Conservation (phyloP, 2,113 vertebrate species). For the Pungitius pungitius region DNA sequence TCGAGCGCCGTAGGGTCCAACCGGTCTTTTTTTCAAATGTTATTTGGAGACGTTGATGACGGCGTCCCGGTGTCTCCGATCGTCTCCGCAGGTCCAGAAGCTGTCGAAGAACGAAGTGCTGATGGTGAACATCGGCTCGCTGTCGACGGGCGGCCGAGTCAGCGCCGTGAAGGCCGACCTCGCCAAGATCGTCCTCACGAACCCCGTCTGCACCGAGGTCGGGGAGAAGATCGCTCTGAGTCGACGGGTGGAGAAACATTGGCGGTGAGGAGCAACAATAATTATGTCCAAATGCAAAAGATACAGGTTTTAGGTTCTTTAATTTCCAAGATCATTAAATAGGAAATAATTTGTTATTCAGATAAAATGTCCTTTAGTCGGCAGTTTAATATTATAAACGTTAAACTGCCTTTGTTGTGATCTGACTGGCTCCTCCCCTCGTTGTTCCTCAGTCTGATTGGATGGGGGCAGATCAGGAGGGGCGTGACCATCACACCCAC, state of each 20-base stretch:
- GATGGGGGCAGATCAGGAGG: constrained; percentile 99
- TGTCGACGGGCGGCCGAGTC: constrained; percentile 96
- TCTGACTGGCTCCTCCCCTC: constrained; percentile 3
- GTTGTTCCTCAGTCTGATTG: constrained; percentile 88
- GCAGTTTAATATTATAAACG: too few relatives aligned
- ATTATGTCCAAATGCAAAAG: too few relatives aligned
- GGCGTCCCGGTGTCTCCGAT: too few relatives aligned
- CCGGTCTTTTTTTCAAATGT: too few relatives aligned
- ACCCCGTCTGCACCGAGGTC: constrained; percentile 98
- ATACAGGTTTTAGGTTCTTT: neutral
- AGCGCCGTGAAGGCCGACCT: constrained; percentile 98
- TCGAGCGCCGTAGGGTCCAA: too few relatives aligned
- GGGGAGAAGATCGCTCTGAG: constrained; percentile 99
- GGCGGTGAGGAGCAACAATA: constrained; percentile 87
- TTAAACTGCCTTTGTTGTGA: neutral
- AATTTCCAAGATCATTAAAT: neutral
- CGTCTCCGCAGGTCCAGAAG: constrained; percentile 90
- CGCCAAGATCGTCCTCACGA: constrained; percentile 97
- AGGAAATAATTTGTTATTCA: too few relatives aligned
- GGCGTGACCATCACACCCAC: constrained; percentile 99
- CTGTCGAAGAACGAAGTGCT: constrained; percentile 97
- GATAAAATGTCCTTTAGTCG: too few relatives aligned
- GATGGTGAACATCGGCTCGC: constrained; percentile 98
- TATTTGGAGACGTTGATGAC: too few relatives aligned
- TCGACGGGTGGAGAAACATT: constrained; percentile 97